Evolutionary conservation across 2,113 vertebrate species (phyloP), one percentile per base, ranked within the genome.

Genomic region (Danio rerio): DNA sequence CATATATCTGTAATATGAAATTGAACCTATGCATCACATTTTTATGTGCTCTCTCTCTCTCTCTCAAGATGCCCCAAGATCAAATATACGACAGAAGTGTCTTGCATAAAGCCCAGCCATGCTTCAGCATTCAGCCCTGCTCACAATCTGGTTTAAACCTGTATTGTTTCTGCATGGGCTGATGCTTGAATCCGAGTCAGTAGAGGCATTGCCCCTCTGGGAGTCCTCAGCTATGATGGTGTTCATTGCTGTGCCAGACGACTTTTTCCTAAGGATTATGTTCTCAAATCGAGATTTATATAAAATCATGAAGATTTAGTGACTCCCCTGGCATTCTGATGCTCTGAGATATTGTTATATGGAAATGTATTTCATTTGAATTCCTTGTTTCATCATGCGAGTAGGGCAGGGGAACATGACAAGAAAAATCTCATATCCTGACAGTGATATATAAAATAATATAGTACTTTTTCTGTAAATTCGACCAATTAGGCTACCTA

Each of bases 71-170:
- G 47, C 3, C 10, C n/a, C 6, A n/a, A 56, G 52, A 53, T 83
- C 42, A 40, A 12, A 85, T 47, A 49, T 53, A 78, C 75, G 52
- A 15, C 59, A 61, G 52, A 13, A 58, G 50, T 76, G 43, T 58
- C 58, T 12, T 20, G 56, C 56, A 62, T 73, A 10, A 16, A 72
- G 63, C 42, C 55, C 80, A 78, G 89, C 45, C 83, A 80, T 89
- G 86, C 86, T 81, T 73, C 85, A 85, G 70, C 88, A 89, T 87
- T 84, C 88, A 80, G 75, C 75, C 83, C 80, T 12, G 62, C 83
- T 83, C 86, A 78, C 86, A 89, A 87, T 91, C 85, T 91, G 86
- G 89, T 86, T 93, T 76, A 74, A 91, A 90, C 89, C 91, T 92
- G 89, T 86, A 62, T 87, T 89, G 56, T 83, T 87, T 86, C 0